A percentile compares a stretch with the other conserved stretches of the same genome.
These are phyloP conservation scores for Metopolophium dirhodum DNA, from an alignment of 1,140 invertebrate genomes.

Conservation along the genomic window DNA sequence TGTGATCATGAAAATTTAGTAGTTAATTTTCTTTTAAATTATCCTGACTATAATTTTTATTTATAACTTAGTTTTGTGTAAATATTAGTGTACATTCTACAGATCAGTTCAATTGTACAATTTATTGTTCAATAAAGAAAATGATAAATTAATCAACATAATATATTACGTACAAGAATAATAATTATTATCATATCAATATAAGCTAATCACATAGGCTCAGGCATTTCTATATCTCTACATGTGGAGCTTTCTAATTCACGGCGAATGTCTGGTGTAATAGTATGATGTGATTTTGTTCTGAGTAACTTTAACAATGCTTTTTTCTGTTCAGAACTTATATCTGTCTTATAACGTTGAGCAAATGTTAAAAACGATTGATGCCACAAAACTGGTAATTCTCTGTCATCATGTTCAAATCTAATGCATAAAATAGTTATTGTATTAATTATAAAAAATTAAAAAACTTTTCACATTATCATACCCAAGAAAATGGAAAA, in stretches of 20 bases:
- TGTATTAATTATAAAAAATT: not conserved
- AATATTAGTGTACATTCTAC: not conserved
- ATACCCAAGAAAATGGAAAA: conserved; percentile 92
- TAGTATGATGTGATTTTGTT: conserved; percentile 79
- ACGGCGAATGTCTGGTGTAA: conserved; percentile 84
- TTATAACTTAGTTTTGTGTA: not conserved
- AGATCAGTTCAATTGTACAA: not conserved
- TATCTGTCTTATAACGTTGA: conserved; percentile 94
- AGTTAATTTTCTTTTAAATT: not conserved
- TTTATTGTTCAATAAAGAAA: too few species aligned
- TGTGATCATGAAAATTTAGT: not conserved
- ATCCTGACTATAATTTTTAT: not conserved
- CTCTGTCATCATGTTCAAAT: conserved; percentile 81
- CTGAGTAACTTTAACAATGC: conserved; percentile 79
- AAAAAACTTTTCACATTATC: conserved; percentile 21
- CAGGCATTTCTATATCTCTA: conserved; percentile 73
- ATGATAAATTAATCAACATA: not conserved
- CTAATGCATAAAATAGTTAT: conserved; percentile 65
- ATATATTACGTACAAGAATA: not conserved
- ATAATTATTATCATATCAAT: not conserved
- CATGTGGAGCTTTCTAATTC: conserved; percentile 84
- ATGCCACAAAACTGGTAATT: conserved; percentile 96
- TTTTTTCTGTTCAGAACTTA: conserved; percentile 91
- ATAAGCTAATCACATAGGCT: conserved; percentile 55
- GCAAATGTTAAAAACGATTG: conserved; percentile 93